Conservation (phyloP, 2,888 invertebrate genomes). For the Nemotelus pantherinus region DNA sequence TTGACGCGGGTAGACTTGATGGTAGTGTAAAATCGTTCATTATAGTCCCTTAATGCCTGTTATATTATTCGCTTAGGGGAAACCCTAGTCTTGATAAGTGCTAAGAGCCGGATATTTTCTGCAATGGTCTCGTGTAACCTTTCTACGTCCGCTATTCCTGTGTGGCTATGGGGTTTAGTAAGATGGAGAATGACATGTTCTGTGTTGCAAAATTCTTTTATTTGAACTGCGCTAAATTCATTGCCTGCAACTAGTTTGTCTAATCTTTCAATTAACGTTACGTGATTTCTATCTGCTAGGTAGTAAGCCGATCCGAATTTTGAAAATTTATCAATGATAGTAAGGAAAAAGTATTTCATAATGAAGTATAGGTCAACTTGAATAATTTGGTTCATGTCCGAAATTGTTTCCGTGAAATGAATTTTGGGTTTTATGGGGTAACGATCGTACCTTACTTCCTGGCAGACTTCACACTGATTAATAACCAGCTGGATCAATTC, state of each 20-base stretch:
- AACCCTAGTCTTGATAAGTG: background rate
- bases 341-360: slow-evolving; percentile 3
- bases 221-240: slow-evolving; percentile 13
- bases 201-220: slow-evolving; percentile 5
- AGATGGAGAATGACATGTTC: background rate
- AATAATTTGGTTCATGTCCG: background rate
- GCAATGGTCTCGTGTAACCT: too few species aligned
- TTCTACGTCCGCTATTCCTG: background rate
- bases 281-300: too few species aligned
- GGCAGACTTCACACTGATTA: too few species aligned
- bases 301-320: too few species aligned
- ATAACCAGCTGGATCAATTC: too few species aligned
- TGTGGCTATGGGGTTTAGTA: slow-evolving; percentile 13
- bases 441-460: too few species aligned
- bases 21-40: background rate
- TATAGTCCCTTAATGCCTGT: background rate
- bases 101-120: slow-evolving; percentile 6
- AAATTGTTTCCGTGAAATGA: background rate
- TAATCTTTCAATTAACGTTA: background rate
- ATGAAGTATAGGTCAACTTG: slow-evolving; percentile 21
- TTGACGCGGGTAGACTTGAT: background rate
- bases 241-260: slow-evolving; percentile 21
- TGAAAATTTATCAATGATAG: too few species aligned
- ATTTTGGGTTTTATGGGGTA: background rate
- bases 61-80: background rate